phyloP scores from a whole-genome alignment of 2,797 vertebrate genomes.

The Sebastes kiyomatsui region DNA sequence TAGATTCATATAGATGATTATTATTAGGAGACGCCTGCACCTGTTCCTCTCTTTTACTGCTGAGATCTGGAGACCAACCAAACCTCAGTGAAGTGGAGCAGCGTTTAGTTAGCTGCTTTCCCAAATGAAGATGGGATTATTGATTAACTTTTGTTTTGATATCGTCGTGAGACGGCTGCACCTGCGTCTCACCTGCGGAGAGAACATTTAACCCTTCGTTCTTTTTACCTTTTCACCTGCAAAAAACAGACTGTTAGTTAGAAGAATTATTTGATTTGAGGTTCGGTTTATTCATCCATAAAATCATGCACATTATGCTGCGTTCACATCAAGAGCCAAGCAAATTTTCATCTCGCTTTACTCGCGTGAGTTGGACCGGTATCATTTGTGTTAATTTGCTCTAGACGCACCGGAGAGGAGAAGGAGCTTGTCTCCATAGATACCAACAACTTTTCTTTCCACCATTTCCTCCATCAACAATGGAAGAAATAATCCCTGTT shows the following conservation, averaged over 20 bases:
- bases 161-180: not conserved
- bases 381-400: too few species aligned
- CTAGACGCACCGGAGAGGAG: too few species aligned
- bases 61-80: slow-evolving; percentile 20
- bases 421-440: too few species aligned
- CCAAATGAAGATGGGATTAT: not conserved
- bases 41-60: slow-evolving; percentile 40
- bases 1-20: slow-evolving; percentile 41
- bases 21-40: slow-evolving; percentile 53
- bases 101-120: not conserved
- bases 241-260: not conserved
- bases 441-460: too few species aligned
- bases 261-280: too few species aligned
- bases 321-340: too few species aligned
- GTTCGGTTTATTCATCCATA: not conserved
- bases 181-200: slow-evolving; percentile 32
- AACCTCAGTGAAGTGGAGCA: not conserved
- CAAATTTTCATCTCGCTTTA: too few species aligned
- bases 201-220: not conserved
- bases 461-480: too few species aligned
- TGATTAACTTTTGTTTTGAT: not conserved
- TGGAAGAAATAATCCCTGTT: too few species aligned
- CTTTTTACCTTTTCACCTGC: not conserved
- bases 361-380: too few species aligned
- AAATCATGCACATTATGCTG: not conserved